phyloP scores from a whole-genome alignment of 2,888 invertebrate species.

The Rotaria sp. region DNA sequence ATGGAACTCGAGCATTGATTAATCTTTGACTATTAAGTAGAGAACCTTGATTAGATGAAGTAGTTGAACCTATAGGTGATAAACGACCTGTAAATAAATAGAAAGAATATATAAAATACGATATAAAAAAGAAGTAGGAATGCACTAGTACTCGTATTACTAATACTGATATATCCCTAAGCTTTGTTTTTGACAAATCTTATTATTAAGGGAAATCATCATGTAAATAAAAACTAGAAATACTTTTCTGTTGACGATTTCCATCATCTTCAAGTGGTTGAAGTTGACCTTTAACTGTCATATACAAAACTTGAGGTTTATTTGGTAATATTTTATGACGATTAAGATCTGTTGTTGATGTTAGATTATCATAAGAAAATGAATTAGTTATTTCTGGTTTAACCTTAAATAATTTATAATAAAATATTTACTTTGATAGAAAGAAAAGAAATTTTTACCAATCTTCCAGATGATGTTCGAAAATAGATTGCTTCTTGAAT shows the following conservation, averaged over 20 bases:
- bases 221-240: no score
- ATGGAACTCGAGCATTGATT: no score
- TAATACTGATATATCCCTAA: no score
- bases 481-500: constrained; percentile 20
- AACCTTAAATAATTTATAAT: neutral
- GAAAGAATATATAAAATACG: neutral
- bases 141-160: no score
- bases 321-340: neutral
- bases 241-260: neutral
- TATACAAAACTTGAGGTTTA: neutral
- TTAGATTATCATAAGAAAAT: neutral
- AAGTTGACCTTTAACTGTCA: neutral
- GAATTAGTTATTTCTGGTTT: neutral
- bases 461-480: constrained; percentile 25
- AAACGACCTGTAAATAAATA: neutral
- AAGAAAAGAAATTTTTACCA: neutral
- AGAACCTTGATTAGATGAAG: neutral
- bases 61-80: neutral
- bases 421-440: neutral
- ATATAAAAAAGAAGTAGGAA: no score
- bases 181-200: no score
- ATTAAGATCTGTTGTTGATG: neutral
- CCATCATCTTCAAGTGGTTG: neutral
- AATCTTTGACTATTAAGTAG: neutral
- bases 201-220: no score